A percentile compares a stretch with the other conserved stretches of the same genome.
phyloP scores from a whole-genome alignment of 2,113 vertebrate species.

The Cisticola juncidis region DNA sequence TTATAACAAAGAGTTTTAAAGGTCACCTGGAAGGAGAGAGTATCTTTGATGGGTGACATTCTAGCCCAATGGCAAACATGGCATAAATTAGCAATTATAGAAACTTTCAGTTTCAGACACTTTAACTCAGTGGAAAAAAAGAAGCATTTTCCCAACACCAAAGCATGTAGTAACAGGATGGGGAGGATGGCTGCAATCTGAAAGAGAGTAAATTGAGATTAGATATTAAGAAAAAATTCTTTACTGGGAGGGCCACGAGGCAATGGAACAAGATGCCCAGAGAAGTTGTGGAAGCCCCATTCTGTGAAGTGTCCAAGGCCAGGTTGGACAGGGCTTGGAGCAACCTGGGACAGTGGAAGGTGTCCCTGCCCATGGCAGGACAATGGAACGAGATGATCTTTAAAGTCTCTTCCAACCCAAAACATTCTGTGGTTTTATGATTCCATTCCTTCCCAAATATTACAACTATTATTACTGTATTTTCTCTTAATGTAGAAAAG shows the following conservation, averaged over 20 bases:
- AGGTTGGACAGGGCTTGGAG: neutral
- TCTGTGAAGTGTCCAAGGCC: neutral
- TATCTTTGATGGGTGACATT: neutral
- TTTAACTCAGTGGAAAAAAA: neutral
- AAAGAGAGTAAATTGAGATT: neutral
- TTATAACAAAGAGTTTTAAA: neutral
- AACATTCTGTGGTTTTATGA: neutral
- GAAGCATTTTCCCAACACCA: neutral
- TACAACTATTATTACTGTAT: neutral
- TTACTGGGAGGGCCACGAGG: fast-evolving
- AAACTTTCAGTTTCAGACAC: neutral
- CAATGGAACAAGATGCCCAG: neutral
- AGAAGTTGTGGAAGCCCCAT: neutral
- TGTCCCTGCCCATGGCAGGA: neutral
- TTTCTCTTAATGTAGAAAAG: neutral
- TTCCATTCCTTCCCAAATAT: neutral
- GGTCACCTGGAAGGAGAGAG: neutral
- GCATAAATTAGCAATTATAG: neutral
- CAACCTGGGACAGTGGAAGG: fast-evolving
- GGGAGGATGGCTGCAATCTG: neutral
- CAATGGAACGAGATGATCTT: fast-evolving
- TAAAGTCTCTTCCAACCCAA: neutral
- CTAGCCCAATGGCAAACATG: neutral
- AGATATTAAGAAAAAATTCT: neutral
- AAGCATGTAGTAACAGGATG: neutral